Percentiles rank a stretch among this genome's conserved stretches.
Conservation (phyloP, 2,113 vertebrate genomes). For the Prochilodus magdalenae region DNA sequence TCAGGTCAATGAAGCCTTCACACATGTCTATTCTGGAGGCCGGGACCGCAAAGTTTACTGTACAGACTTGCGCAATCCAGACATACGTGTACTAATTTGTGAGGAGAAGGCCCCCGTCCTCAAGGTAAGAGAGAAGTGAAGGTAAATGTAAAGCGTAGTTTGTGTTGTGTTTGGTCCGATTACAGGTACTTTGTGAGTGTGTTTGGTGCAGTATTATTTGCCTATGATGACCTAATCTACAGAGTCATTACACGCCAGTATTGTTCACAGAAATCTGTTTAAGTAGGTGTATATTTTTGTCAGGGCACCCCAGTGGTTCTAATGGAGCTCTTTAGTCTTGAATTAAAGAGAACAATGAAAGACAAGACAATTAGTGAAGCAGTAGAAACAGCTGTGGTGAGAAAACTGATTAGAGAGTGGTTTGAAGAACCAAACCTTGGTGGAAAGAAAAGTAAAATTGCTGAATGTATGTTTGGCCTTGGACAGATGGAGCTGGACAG, state of each 20-base stretch:
- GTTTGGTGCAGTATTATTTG: not conserved
- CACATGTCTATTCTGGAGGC: conserved; percentile 96
- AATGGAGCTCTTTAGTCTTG: not conserved
- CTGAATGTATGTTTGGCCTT: conserved; percentile 52
- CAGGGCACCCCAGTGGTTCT: not conserved
- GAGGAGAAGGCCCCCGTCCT: conserved; percentile 97
- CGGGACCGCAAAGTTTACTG: conserved; percentile 97
- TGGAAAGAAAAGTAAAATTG: conserved; percentile 34
- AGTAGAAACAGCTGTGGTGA: conserved; percentile 17
- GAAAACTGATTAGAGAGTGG: conserved; percentile 9
- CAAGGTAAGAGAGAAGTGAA: conserved; percentile 81
- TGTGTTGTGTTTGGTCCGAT: no score
- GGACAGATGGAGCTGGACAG: conserved; percentile 97
- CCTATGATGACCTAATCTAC: not conserved
- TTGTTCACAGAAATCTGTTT: not conserved
- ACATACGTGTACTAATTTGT: conserved; percentile 95
- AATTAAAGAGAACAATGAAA: not conserved
- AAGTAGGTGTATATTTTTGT: no score
- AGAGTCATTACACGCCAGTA: not conserved
- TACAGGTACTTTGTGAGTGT: no score
- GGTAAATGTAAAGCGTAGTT: no score
- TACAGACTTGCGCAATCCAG: conserved; percentile 94
- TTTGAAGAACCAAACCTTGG: conserved; percentile 17
- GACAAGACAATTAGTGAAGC: not conserved
- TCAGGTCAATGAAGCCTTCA: conserved; percentile 96